These are phyloP conservation scores for Diadophis punctatus DNA, from an alignment of 2,113 vertebrate species.

Conservation along the genomic window DNA sequence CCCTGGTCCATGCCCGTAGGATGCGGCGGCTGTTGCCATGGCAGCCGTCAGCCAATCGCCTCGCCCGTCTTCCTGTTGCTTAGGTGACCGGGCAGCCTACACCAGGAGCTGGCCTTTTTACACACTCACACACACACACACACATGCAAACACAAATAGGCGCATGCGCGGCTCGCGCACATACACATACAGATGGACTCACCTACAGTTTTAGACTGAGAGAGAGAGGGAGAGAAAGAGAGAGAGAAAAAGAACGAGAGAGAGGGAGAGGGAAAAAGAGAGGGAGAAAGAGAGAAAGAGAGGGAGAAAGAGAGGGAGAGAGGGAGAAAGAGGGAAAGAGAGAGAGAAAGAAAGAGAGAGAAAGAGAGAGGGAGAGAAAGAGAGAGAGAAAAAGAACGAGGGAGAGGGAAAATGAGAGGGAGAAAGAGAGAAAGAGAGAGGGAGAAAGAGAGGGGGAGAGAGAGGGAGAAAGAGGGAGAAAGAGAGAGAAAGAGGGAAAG, in stretches of 20 bases:
- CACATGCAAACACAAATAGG: neutral
- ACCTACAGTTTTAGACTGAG: neutral
- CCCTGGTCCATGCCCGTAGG: constrained; percentile 19
- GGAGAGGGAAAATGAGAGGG: neutral
- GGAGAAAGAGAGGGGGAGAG: fast-evolving
- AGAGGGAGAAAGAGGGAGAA: fast-evolving
- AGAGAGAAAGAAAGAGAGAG: fast-evolving
- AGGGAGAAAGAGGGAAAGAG: fast-evolving
- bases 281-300: neutral
- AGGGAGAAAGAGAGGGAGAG: neutral
- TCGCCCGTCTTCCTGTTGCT: constrained; percentile 54
- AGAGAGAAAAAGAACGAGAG: too few relatives aligned
- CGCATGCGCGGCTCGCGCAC: neutral
- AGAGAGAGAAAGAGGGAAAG: too few relatives aligned
- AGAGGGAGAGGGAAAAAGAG: too few relatives aligned
- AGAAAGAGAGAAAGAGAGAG: too few relatives aligned
- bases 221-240: neutral
- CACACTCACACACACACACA: neutral
- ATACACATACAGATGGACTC: neutral
- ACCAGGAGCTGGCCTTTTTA: constrained; percentile 21
- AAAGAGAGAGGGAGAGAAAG: too few relatives aligned
- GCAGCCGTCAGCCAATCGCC: constrained; percentile 57
- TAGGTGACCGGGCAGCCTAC: constrained; percentile 59
- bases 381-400: too few relatives aligned
- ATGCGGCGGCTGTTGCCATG: constrained; percentile 59